phyloP scores from a whole-genome alignment of 2,797 vertebrate genomes.

The Synanceia verrucosa region DNA sequence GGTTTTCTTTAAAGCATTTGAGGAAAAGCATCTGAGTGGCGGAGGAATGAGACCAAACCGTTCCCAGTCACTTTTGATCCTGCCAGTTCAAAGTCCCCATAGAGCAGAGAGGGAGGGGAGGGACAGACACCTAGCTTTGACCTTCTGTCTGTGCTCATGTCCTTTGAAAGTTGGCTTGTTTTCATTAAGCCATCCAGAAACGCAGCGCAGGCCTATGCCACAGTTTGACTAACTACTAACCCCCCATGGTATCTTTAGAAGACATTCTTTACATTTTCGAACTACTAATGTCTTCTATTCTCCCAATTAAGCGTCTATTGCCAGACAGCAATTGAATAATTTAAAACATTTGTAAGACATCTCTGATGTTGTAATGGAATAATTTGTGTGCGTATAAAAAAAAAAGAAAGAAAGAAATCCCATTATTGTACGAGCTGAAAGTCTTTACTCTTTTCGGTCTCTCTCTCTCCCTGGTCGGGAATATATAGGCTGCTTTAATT shows the following conservation, averaged over 20 bases:
- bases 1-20: conserved; percentile 83
- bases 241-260: conserved; percentile 71
- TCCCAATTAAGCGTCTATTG: conserved; percentile 69
- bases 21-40: conserved; percentile 79
- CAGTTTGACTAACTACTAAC: conserved; percentile 63
- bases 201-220: conserved; percentile 64
- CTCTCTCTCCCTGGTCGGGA: conserved; percentile 39
- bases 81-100: conserved; percentile 83
- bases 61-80: conserved; percentile 86
- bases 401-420: conserved; percentile 48
- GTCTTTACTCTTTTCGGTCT: conserved; percentile 26
- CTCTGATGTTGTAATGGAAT: conserved; percentile 75
- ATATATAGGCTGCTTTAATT: conserved; percentile 72
- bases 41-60: conserved; percentile 81
- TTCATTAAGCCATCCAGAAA: conserved; percentile 78
- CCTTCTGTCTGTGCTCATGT: conserved; percentile 82
- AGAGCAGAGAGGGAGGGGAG: conserved; percentile 46
- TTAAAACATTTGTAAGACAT: conserved; percentile 76
- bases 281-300: conserved; percentile 70
- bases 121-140: conserved; percentile 83
- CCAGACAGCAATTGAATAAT: conserved; percentile 73
- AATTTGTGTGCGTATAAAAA: conserved; percentile 63
- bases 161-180: conserved; percentile 84
- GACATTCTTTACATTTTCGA: conserved; percentile 68
- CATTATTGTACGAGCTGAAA: conserved; percentile 62